Evolutionary conservation across 2,888 invertebrate genomes (phyloP).

Genomic region (Eumerus sabulonum): DNA sequence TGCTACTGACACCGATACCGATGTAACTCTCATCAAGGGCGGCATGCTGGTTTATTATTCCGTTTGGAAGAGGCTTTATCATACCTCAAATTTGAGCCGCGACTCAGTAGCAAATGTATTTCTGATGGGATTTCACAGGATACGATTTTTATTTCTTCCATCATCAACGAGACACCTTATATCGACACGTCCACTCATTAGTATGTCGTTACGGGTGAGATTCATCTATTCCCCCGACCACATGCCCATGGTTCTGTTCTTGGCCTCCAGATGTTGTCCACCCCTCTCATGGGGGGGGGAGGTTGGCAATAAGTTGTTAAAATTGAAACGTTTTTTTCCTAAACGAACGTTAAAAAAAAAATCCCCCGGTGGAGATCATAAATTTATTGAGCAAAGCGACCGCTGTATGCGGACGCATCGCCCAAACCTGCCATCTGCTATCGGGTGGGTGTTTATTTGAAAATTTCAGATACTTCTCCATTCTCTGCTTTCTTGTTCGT

Average conservation of each 20-base stretch:
- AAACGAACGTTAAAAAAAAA: too few relatives aligned
- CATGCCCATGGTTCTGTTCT: too few relatives aligned
- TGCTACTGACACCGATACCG: background rate
- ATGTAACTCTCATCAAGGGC: conserved; percentile 63
- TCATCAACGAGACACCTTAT: too few relatives aligned
- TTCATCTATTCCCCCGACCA: too few relatives aligned
- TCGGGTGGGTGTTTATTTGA: background rate
- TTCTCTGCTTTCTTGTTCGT: conserved; percentile 1
- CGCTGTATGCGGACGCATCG: background rate
- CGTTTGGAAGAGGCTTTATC: conserved; percentile 48
- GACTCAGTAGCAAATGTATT: conserved; percentile 52
- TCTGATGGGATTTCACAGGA: conserved; percentile 45
- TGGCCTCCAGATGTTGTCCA: too few relatives aligned
- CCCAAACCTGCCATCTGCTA: too few relatives aligned
- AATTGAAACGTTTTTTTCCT: too few relatives aligned
- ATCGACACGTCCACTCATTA: too few relatives aligned
- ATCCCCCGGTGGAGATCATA: conserved; percentile 15
- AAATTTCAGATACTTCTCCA: background rate
- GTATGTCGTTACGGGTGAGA: too few relatives aligned
- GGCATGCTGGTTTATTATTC: conserved; percentile 63
- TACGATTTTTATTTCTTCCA: too few relatives aligned
- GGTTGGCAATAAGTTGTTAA: too few relatives aligned
- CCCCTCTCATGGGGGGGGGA: too few relatives aligned
- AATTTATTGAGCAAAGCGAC: conserved; percentile 2
- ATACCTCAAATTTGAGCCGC: conserved; percentile 29